phyloP scores from a whole-genome alignment of 2,888 invertebrate species.

The Drosophila parthenogenetica region DNA sequence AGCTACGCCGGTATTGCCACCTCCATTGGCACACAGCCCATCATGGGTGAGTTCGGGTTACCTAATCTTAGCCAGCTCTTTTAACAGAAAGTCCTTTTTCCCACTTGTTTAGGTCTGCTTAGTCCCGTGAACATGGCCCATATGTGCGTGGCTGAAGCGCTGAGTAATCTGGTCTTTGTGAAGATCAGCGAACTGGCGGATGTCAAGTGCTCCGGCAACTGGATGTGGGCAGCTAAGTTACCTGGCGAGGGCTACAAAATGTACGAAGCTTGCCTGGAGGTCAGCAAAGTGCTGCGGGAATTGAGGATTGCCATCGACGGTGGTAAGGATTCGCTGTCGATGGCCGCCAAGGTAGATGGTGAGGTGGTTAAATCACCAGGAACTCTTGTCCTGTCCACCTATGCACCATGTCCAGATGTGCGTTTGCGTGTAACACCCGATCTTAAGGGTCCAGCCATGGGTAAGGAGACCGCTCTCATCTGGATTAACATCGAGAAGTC shows the following conservation, averaged over 20 bases:
- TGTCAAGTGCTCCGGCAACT: conserved; percentile 99
- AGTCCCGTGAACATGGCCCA: conserved; percentile 94
- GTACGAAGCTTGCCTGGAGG: conserved; percentile 93
- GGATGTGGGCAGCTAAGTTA: conserved; percentile 99
- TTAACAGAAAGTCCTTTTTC: neutral
- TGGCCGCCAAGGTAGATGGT: conserved; percentile 94
- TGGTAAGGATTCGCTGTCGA: conserved; percentile 98
- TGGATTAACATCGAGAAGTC: conserved; percentile 92
- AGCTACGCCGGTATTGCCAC: conserved; percentile 95
- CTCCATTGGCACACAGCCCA: conserved; percentile 98
- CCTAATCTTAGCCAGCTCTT: too few relatives aligned
- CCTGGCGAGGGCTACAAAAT: conserved; percentile 96
- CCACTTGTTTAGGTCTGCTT: conserved; percentile 84
- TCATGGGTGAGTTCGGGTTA: conserved; percentile 88
- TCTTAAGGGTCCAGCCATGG: conserved; percentile 89
- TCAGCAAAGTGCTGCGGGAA: conserved; percentile 93
- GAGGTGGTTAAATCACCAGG: conserved; percentile 92
- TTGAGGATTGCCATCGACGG: conserved; percentile 97
- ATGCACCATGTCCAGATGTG: conserved; percentile 97
- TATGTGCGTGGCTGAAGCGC: conserved; percentile 96
- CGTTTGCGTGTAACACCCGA: conserved; percentile 95
- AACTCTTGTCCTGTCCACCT: conserved; percentile 97
- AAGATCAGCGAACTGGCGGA: conserved; percentile 90
- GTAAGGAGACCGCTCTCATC: conserved; percentile 88
- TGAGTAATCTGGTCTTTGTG: conserved; percentile 95